Evolutionary conservation across 2,797 vertebrate species (phyloP).

Genomic region (Columba guinea): DNA sequence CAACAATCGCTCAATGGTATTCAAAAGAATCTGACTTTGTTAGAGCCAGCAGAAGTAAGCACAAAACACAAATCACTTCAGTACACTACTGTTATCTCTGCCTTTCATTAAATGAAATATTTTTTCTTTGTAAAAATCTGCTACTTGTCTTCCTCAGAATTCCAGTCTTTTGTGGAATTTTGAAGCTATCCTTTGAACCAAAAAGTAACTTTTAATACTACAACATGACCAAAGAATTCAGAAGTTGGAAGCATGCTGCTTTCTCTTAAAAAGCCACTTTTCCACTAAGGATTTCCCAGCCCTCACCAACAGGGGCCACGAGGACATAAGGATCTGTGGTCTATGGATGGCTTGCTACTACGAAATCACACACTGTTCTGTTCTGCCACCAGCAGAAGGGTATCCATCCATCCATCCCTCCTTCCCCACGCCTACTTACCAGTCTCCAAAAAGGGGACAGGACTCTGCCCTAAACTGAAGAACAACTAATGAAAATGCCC

Average conservation of each 20-base stretch:
- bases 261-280: background rate
- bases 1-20: background rate
- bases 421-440: accelerated
- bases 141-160: background rate
- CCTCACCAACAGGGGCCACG: background rate
- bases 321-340: background rate
- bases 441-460: background rate
- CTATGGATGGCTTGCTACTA: background rate
- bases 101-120: background rate
- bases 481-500: background rate
- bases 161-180: background rate
- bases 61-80: background rate
- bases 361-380: background rate
- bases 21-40: background rate
- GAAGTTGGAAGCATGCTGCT: background rate
- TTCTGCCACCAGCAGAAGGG: background rate
- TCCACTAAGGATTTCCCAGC: background rate
- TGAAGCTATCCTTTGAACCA: background rate
- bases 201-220: background rate
- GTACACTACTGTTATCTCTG: background rate
- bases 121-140: background rate
- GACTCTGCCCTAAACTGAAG: background rate
- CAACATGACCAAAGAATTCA: background rate
- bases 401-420: background rate
- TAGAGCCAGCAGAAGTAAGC: background rate